phyloP scores from a whole-genome alignment of 2,113 vertebrate genomes.

The Oryzias celebensis region DNA sequence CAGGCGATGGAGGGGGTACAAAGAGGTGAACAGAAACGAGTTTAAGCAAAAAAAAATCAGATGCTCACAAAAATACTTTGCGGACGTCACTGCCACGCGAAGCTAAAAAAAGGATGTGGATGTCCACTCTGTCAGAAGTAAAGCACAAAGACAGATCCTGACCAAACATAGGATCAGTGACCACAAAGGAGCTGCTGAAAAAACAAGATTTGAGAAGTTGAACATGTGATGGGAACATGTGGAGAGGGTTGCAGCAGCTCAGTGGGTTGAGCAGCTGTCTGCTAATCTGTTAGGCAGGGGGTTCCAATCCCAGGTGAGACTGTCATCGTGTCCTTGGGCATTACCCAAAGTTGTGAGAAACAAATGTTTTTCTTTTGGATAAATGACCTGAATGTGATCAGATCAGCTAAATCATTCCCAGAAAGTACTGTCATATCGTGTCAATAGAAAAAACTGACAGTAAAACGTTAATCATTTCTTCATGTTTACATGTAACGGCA shows the following conservation, averaged over 20 bases:
- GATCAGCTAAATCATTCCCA: too few relatives aligned
- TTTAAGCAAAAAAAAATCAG: background rate
- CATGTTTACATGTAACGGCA: constrained; percentile 14
- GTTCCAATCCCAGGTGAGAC: too few relatives aligned
- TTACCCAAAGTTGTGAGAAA: too few relatives aligned
- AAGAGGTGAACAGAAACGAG: background rate
- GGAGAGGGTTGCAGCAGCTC: too few relatives aligned
- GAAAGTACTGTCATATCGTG: too few relatives aligned
- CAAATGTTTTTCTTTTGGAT: too few relatives aligned
- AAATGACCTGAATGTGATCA: too few relatives aligned
- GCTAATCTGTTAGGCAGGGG: too few relatives aligned
- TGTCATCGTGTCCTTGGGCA: too few relatives aligned
- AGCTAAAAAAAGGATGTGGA: constrained; percentile 4
- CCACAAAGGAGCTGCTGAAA: constrained; percentile 9
- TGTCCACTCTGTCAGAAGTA: constrained; percentile 21
- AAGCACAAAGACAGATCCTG: constrained; percentile 23
- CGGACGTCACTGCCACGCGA: background rate
- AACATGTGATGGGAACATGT: background rate
- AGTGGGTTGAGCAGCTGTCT: too few relatives aligned
- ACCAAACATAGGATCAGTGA: constrained; percentile 25
- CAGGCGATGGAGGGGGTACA: background rate
- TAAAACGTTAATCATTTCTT: constrained; percentile 5
- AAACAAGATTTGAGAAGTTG: background rate
- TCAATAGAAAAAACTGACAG: constrained; percentile 17
- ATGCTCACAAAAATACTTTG: constrained; percentile 1